Evolutionary conservation across 2,888 invertebrate genomes (phyloP), one percentile per base, ranked within the genome.

Genomic region (Tyria jacobaeae): DNA sequence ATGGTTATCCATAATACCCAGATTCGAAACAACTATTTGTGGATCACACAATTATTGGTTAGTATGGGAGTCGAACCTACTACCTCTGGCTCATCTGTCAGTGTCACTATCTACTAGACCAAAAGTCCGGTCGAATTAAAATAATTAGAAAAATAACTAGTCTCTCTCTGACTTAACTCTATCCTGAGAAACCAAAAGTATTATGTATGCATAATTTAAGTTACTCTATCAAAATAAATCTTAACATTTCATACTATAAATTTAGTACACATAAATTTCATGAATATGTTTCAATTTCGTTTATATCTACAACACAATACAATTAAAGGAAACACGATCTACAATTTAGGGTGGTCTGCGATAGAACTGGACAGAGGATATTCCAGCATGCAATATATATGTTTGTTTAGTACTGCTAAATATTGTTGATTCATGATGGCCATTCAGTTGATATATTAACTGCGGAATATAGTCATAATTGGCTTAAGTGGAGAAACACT

Each of bases 381-480:
- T 21, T 10, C n/a, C 49, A 50, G 51, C 17, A 21, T 47, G n/a
- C n/a, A 62, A 57, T 62, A 41, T 62, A 57, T 56, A 56, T 14
- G 6, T 17, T 57, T 35, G 58, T 59, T 51, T 63, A 63, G 51
- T 63, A 59, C 54, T 35, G 54, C 54, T 44, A 51, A 54, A 53
- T 41, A 44, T 41, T 31, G 37, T 55, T 59, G 59, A 63, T 55
- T 39, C 21, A 55, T 55, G 44, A 24, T 12, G 47, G 48, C 50
- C 27, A 57, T 64, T 60, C 54, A 50, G n/a, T 27, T 63, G 63
- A 63, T 57, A 54, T 64, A 53, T 57, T 37, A 50, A 53, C 37
- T 54, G 44, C 31, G 14, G 44, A 34, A 44, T 31, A 31, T 9
- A 47, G 25, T 47, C 15, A 44, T 58, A 58, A 58, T 58, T 50